Conservation (phyloP, 2,113 vertebrate genomes). For the Actenoides hombroni region DNA sequence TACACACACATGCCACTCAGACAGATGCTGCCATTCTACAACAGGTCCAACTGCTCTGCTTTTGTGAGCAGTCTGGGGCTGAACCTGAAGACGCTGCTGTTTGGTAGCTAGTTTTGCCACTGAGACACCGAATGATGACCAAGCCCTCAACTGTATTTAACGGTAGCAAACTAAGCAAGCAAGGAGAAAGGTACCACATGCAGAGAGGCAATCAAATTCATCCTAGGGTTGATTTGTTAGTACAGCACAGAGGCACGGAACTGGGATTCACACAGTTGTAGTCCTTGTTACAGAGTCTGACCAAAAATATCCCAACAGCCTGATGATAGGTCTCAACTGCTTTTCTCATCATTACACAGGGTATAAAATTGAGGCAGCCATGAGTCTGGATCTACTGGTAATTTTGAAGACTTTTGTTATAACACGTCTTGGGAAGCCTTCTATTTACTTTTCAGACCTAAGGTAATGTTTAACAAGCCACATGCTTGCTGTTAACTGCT, state of each 20-base stretch:
- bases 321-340: background rate
- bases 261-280: slow-evolving; percentile 17
- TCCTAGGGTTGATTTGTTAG: background rate
- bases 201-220: background rate
- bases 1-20: background rate
- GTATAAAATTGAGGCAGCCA: background rate
- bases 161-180: background rate
- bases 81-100: background rate
- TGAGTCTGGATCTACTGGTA: background rate
- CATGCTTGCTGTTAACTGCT: background rate
- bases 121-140: background rate
- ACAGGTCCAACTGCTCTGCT: background rate
- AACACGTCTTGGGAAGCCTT: background rate
- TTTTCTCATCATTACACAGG: background rate
- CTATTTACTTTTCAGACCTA: background rate
- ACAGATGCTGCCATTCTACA: background rate
- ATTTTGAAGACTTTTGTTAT: background rate
- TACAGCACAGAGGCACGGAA: background rate
- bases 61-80: background rate
- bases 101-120: background rate
- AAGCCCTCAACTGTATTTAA: background rate
- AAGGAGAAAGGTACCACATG: background rate
- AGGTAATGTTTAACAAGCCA: background rate
- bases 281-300: slow-evolving; percentile 54
- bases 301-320: background rate